phyloP scores from a whole-genome alignment of 2,888 invertebrate species.

The Apamea sordens region DNA sequence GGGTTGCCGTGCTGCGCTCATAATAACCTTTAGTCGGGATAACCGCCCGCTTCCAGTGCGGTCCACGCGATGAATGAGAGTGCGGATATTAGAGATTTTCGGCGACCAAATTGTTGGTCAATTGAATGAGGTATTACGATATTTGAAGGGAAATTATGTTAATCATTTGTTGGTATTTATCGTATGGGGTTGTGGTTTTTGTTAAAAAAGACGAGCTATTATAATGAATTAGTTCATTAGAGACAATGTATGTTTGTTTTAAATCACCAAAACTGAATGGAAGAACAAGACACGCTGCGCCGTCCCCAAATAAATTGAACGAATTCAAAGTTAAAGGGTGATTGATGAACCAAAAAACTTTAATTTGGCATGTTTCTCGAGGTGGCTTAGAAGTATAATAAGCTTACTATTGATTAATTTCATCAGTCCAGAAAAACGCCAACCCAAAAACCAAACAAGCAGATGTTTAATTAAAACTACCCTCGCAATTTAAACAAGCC shows the following conservation, averaged over 20 bases:
- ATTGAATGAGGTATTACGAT: constrained; percentile 14
- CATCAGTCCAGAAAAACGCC: constrained; percentile 6
- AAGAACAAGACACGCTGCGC: not conserved
- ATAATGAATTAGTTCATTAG: not conserved
- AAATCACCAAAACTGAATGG: not conserved
- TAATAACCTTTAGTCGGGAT: constrained; percentile 68
- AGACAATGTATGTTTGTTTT: not conserved
- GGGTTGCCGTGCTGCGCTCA: constrained; percentile 58
- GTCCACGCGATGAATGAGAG: constrained; percentile 49
- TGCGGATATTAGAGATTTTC: constrained; percentile 51
- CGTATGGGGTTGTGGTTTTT: not conserved
- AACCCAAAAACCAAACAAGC: constrained; percentile 8
- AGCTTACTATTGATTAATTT: not conserved
- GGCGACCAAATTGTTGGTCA: constrained; percentile 28
- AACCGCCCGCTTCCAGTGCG: constrained; percentile 52
- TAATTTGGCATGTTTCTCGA: not conserved
- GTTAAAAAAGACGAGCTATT: not conserved
- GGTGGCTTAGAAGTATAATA: not conserved
- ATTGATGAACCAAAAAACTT: not conserved
- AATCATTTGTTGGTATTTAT: not conserved
- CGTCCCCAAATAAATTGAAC: not conserved
- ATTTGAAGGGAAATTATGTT: not conserved
- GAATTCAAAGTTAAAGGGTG: not conserved
- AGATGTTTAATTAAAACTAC: constrained; percentile 42
- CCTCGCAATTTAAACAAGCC: constrained; percentile 41